Conservation (phyloP, 2,888 invertebrate species). For the Limnephilus rhombicus region DNA sequence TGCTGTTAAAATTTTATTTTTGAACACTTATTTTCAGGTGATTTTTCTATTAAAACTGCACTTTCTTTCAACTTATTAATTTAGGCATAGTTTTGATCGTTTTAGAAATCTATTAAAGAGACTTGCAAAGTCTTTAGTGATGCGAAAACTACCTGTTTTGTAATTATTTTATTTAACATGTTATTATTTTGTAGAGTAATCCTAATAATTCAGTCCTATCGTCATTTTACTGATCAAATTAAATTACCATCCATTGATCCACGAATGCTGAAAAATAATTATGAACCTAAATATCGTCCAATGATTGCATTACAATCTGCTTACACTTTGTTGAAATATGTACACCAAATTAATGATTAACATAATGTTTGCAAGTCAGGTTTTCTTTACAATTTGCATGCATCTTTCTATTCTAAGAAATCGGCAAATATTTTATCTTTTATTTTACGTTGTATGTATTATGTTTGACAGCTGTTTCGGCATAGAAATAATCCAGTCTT, state of each 20-base stretch:
- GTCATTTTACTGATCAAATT: not conserved
- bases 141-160: conserved; percentile 60
- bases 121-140: conserved; percentile 60
- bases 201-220: not conserved
- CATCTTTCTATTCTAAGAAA: not conserved
- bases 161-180: conserved; percentile 51
- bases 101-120: conserved; percentile 53
- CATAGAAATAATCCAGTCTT: not conserved
- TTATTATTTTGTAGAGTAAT: conserved; percentile 38
- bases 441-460: not conserved
- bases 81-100: conserved; percentile 30
- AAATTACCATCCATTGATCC: not conserved
- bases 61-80: conserved; percentile 21
- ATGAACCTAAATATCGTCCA: not conserved
- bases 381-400: not conserved
- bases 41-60: conserved; percentile 21
- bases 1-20: conserved; percentile 8
- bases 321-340: not conserved
- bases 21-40: conserved; percentile 21
- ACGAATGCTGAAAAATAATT: not conserved
- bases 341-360: not conserved
- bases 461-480: not conserved
- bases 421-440: not conserved
- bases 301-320: not conserved
- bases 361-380: not conserved